Percentiles rank a stretch among this genome's conserved stretches.
phyloP scores from a whole-genome alignment of 1,140 invertebrate species.

The Drosophila guanche region DNA sequence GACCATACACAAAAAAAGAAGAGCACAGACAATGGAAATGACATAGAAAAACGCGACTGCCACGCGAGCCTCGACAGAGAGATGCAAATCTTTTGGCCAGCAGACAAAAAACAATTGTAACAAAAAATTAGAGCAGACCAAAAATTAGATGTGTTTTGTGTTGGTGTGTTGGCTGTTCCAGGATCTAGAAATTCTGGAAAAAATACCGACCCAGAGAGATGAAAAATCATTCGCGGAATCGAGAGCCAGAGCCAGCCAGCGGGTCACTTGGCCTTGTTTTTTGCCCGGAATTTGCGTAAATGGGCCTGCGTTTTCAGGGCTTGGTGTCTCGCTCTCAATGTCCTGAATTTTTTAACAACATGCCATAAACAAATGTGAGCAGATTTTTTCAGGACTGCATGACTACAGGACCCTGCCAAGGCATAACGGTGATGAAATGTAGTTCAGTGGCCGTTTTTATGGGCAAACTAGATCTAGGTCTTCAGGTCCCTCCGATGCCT shows the following conservation, averaged over 20 bases:
- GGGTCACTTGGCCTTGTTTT: conserved; percentile 54
- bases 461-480: conserved; percentile 63
- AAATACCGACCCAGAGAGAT: conserved; percentile 11
- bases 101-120: conserved; percentile 59
- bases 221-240: conserved; percentile 49
- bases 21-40: neutral
- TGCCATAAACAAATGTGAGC: conserved; percentile 59
- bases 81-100: conserved; percentile 34
- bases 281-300: conserved; percentile 61
- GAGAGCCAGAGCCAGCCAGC: conserved; percentile 29
- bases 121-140: conserved; percentile 60
- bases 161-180: conserved; percentile 9
- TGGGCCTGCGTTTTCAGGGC: conserved; percentile 2
- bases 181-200: conserved; percentile 38
- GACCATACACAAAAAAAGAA: conserved; percentile 8
- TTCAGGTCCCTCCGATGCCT: conserved; percentile 13
- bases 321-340: conserved; percentile 53
- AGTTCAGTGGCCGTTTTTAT: conserved; percentile 64
- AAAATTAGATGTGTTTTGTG: conserved; percentile 11
- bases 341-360: conserved; percentile 75
- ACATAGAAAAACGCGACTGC: conserved; percentile 4
- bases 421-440: conserved; percentile 19
- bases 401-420: neutral
- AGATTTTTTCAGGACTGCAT: conserved; percentile 47
- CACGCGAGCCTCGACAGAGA: conserved; percentile 25